Evolutionary conservation across 2,113 vertebrate species (phyloP).

Genomic region (Tiliqua scincoides): DNA sequence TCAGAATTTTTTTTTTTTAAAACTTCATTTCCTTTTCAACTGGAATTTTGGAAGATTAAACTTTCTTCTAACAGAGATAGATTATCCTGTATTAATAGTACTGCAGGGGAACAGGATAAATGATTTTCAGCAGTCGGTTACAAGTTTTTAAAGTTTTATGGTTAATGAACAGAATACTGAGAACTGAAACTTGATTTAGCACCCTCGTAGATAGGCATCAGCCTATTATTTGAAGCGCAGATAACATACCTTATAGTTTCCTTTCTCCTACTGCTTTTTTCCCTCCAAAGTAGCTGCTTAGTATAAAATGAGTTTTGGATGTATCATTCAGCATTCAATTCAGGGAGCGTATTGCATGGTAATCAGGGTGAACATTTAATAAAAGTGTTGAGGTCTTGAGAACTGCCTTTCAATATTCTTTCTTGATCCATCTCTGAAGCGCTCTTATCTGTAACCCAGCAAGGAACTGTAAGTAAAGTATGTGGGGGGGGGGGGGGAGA

Average conservation of each 20-base stretch:
- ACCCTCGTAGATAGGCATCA: constrained; percentile 45
- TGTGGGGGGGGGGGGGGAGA: no score
- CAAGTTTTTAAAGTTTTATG: constrained; percentile 49
- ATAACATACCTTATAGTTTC: constrained; percentile 44
- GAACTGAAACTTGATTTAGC: constrained; percentile 67
- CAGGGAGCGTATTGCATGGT: constrained; percentile 21
- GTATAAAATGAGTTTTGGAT: constrained; percentile 47
- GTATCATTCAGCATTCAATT: constrained; percentile 25
- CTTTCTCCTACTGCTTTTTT: constrained; percentile 25
- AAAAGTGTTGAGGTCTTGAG: constrained; percentile 24
- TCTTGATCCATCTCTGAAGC: constrained; percentile 24
- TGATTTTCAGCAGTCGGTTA: constrained; percentile 49
- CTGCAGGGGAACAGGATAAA: constrained; percentile 42
- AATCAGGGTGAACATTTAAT: constrained; percentile 43
- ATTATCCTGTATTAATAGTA: constrained; percentile 52
- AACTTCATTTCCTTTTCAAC: constrained; percentile 49
- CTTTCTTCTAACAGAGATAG: constrained; percentile 47
- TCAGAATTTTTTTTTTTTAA: constrained; percentile 44
- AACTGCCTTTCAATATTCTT: constrained; percentile 34
- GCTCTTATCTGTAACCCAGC: neutral
- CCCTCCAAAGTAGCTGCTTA: constrained; percentile 46
- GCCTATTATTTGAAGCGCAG: constrained; percentile 63
- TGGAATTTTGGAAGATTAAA: constrained; percentile 55
- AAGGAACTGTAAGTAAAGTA: neutral
- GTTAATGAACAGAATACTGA: constrained; percentile 52